Base-by-base conservation (phyloP, 2,797 vertebrate species). In the Aulostomus chinensis region DNA sequence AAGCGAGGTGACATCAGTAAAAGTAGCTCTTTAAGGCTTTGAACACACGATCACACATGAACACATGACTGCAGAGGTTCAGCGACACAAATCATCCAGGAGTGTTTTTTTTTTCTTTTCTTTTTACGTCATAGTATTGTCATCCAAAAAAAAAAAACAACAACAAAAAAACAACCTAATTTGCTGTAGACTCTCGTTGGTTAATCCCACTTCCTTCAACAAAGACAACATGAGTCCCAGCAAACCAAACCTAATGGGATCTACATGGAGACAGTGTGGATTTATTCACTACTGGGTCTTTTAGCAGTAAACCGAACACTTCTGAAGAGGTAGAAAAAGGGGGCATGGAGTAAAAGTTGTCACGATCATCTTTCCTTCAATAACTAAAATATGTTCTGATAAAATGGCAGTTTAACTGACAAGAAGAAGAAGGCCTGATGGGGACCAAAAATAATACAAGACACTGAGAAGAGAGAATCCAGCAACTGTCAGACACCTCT, bases 241-340 rank as follows among this genome's bases (percentile, higher is more conserved):
- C n/a, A n/a, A n/a, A n/a, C 40, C 56, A 55, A 45, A 38, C 8
- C 25, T 30, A n/a, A 37, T 33, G 8, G 56, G 24, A 15, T 41
- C 31, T 11, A 63, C 55, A 58, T 50, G 15, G 41, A 73, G 56
- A 59, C 25, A 57, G 38, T 20, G 15, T 9, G 11, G 7, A 58
- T 13, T 37, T 12, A 20, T 41, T 45, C 26, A 45, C 14, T 25
- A 33, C 28, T 22, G 11, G 46, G 43, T n/a, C 50, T 43, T 1
- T 28, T 14, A 26, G 45, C 33, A 22, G 68, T 81, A 72, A 78
- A 78, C 61, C 46, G 12, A 68, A 74, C 30, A 65, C 34, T 65
- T 62, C 9, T 4, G 28, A 11, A 61, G 86, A 85, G 83, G 81
- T 88, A 88, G 78, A 70, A 76, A 48, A 67, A 31, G 52, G 40